A percentile compares a stretch with the other conserved stretches of the same genome.
Evolutionary conservation across 2,888 invertebrate genomes (phyloP).

Genomic region (Mamestra brassicae): DNA sequence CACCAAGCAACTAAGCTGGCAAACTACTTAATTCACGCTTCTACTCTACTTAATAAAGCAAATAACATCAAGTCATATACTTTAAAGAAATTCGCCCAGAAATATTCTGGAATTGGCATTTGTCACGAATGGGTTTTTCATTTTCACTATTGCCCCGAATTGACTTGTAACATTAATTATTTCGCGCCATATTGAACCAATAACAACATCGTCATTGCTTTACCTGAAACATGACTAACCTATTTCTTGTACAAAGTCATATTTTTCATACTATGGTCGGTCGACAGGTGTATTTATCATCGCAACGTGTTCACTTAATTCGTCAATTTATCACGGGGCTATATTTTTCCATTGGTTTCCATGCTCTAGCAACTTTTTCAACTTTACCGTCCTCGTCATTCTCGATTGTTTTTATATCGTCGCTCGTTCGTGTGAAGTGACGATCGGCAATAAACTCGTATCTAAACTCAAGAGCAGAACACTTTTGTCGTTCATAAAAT

Average conservation of each 20-base stretch:
- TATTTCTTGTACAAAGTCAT: constrained; percentile 26
- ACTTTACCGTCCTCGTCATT: constrained; percentile 2
- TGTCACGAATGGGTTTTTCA: constrained; percentile 55
- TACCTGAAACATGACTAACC: constrained; percentile 32
- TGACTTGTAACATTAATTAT: not conserved
- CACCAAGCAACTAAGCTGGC: not conserved
- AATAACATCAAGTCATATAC: constrained; percentile 6
- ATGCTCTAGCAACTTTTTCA: not conserved
- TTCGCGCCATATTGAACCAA: constrained; percentile 11
- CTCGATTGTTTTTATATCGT: constrained; percentile 35
- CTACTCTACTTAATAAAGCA: constrained; percentile 32
- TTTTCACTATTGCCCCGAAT: constrained; percentile 17
- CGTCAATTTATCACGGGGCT: constrained; percentile 26
- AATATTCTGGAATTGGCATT: constrained; percentile 28
- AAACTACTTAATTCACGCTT: constrained; percentile 15
- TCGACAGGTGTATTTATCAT: constrained; percentile 34
- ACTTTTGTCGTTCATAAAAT: constrained; percentile 24
- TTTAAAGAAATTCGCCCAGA: constrained; percentile 17
- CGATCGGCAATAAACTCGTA: constrained; percentile 39
- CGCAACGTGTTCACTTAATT: constrained; percentile 11
- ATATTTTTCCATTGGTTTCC: constrained; percentile 11
- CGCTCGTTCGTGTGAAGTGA: constrained; percentile 12
- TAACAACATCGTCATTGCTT: constrained; percentile 18
- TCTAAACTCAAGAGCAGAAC: constrained; percentile 30
- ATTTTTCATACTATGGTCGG: constrained; percentile 6